Conservation (phyloP, 2,113 vertebrate genomes). For the Triplophysa rosa region DNA sequence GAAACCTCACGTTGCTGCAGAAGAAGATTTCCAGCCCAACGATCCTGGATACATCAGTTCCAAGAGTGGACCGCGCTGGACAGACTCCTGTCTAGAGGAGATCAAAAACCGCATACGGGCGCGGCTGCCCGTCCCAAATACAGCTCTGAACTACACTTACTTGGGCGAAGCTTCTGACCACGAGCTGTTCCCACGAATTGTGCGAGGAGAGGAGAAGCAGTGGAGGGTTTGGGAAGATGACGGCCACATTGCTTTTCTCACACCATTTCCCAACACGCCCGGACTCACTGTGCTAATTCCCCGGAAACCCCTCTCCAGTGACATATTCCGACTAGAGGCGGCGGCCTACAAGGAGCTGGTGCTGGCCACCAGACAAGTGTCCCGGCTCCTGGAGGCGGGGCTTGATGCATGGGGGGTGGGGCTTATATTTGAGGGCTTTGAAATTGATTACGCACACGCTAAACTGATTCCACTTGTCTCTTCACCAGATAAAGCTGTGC, state of each 20-base stretch:
- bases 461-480: constrained; percentile 71
- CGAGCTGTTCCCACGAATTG: constrained; percentile 70
- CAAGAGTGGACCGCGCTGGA: constrained; percentile 71
- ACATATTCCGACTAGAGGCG: constrained; percentile 69
- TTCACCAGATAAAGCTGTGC: not conserved
- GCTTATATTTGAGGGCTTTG: constrained; percentile 77
- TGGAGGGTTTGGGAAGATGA: constrained; percentile 78
- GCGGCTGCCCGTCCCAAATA: constrained; percentile 55
- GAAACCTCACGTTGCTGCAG: constrained; percentile 68
- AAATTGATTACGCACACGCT: constrained; percentile 76
- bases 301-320: constrained; percentile 71
- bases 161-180: constrained; percentile 63
- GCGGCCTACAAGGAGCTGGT: constrained; percentile 65
- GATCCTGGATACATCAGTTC: constrained; percentile 75
- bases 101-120: constrained; percentile 64
- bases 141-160: constrained; percentile 60
- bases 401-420: constrained; percentile 66
- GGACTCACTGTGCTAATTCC: constrained; percentile 74
- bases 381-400: constrained; percentile 62
- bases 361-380: constrained; percentile 61
- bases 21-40: constrained; percentile 63
- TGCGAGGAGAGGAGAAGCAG: constrained; percentile 75
- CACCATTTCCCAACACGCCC: constrained; percentile 75
- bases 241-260: constrained; percentile 74
- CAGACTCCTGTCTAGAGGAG: constrained; percentile 58